phyloP scores from a whole-genome alignment of 64 coral and sea anemone genomes.

The Platygyra sinensis region DNA sequence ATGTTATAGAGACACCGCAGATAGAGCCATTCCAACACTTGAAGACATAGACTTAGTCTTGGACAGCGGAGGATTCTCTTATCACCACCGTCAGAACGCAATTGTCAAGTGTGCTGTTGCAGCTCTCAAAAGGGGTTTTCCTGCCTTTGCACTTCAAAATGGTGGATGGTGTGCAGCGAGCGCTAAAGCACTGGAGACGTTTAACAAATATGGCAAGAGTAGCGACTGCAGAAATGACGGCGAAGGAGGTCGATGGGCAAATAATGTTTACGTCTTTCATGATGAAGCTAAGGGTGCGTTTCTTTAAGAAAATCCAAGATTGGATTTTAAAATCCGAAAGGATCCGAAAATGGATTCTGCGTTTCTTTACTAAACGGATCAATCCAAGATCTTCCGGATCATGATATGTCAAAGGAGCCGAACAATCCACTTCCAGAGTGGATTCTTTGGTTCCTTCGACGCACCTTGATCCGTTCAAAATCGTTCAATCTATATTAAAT shows the following conservation, averaged over 20 bases:
- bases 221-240: conserved; percentile 17
- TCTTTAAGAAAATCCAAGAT: too few relatives aligned
- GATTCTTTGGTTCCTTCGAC: too few relatives aligned
- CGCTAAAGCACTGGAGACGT: conserved; percentile 16
- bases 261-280: conserved; percentile 55
- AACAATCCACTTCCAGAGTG: too few relatives aligned
- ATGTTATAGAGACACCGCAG: conserved; percentile 28
- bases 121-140: conserved; percentile 9
- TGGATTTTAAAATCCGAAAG: too few relatives aligned
- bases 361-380: too few relatives aligned
- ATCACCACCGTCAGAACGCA: neutral
- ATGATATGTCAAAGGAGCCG: too few relatives aligned
- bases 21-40: conserved; percentile 51
- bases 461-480: too few relatives aligned
- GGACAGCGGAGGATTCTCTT: neutral
- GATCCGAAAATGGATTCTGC: too few relatives aligned
- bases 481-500: too few relatives aligned
- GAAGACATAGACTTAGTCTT: conserved; percentile 25
- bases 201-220: conserved; percentile 40
- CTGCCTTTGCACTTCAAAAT: conserved; percentile 58
- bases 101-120: conserved; percentile 52
- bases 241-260: conserved; percentile 60
- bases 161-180: conserved; percentile 55
- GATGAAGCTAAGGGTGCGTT: neutral
- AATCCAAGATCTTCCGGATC: too few relatives aligned